These are phyloP conservation scores for Thalpophila matura DNA, from an alignment of 2,888 invertebrate species.

Conservation along the genomic window DNA sequence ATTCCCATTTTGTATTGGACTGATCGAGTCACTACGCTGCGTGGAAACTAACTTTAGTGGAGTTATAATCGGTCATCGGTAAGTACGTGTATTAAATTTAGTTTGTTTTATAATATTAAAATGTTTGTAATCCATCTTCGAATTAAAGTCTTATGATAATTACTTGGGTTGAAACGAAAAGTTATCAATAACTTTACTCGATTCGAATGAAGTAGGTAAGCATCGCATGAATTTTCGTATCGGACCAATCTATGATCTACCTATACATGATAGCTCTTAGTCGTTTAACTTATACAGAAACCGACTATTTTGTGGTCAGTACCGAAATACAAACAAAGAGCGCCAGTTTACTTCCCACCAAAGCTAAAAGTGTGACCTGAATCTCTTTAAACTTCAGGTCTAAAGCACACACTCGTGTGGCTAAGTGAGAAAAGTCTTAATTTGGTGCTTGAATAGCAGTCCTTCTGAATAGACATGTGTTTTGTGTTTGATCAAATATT, in stretches of 20 bases:
- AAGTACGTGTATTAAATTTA: no score
- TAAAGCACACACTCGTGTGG: conserved; percentile 13
- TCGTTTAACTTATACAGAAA: background rate
- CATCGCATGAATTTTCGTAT: background rate
- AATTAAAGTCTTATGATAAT: no score
- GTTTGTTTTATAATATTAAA: no score
- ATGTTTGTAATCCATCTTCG: no score
- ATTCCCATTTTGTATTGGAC: background rate
- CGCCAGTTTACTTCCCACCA: conserved; percentile 25
- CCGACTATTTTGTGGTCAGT: conserved; percentile 11
- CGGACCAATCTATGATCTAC: background rate
- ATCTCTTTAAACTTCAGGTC: conserved; percentile 42
- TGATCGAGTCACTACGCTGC: no score
- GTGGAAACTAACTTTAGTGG: no score
- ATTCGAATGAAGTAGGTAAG: background rate
- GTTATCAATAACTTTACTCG: no score
- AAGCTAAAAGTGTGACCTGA: conserved; percentile 45
- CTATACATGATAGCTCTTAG: background rate
- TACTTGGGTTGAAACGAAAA: no score
- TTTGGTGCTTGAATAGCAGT: conserved; percentile 14
- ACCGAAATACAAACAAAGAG: conserved; percentile 19
- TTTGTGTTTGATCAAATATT: background rate
- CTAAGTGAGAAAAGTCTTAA: conserved; percentile 38
- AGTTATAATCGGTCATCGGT: no score
- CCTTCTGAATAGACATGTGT: conserved; percentile 9